phyloP scores from a whole-genome alignment of 2,797 vertebrate genomes.

The Pangasius krempfi region DNA sequence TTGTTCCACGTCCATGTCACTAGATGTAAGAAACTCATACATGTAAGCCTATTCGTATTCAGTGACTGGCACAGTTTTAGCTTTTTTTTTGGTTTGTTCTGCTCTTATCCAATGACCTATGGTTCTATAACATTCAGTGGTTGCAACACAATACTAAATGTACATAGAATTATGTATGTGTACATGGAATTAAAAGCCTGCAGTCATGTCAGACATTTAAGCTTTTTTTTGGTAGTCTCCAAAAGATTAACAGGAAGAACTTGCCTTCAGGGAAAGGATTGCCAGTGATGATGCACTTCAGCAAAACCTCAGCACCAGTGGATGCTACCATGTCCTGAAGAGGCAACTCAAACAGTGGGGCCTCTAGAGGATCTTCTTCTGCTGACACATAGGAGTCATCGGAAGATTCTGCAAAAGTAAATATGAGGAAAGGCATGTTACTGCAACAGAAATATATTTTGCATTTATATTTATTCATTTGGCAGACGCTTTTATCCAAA shows the following conservation, averaged over 20 bases:
- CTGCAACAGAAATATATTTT: not conserved
- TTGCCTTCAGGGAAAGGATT: conserved; percentile 90
- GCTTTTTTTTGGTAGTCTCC: not conserved
- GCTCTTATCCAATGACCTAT: not conserved
- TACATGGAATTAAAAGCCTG: not conserved
- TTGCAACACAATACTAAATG: not conserved
- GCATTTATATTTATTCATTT: not conserved
- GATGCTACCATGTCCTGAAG: conserved; percentile 82
- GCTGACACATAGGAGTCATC: conserved; percentile 97
- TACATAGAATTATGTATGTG: not conserved
- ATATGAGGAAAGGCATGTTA: conserved; percentile 9
- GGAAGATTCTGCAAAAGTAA: conserved; percentile 84
- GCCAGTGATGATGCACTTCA: conserved; percentile 90
- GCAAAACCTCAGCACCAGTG: conserved; percentile 83
- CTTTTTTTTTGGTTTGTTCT: not conserved
- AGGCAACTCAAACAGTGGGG: conserved; percentile 90
- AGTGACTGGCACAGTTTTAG: not conserved
- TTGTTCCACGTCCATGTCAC: conserved; percentile 90
- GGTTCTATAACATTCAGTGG: not conserved
- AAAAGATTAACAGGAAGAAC: conserved; percentile 38
- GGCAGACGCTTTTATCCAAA: no score
- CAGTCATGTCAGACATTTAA: not conserved
- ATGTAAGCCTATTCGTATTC: not conserved
- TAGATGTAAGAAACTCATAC: conserved; percentile 59
- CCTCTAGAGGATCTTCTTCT: conserved; percentile 92